Conservation (phyloP, 2,113 vertebrate species). For the Limnothrissa miodon region DNA sequence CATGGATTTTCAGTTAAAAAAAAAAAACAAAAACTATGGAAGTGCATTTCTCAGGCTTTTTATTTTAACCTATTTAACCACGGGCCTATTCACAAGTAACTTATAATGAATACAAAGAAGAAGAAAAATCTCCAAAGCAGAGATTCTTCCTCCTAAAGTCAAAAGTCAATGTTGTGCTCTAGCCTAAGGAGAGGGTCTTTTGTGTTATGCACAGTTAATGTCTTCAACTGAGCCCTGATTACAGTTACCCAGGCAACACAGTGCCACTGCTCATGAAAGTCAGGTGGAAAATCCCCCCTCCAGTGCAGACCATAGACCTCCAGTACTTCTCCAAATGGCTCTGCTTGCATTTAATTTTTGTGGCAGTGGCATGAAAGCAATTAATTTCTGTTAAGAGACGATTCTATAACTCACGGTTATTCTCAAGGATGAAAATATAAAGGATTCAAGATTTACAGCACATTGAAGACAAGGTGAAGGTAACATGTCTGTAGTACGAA, state of each 20-base stretch:
- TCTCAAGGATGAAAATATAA: background rate
- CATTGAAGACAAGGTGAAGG: background rate
- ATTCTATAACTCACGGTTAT: background rate
- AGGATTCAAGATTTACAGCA: background rate
- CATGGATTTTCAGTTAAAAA: background rate
- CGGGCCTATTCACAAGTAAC: background rate
- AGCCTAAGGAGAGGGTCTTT: constrained; percentile 7
- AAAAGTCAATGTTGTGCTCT: background rate
- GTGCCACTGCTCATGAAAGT: background rate
- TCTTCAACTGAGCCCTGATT: constrained; percentile 1
- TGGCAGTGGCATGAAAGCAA: background rate
- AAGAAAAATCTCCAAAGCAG: background rate
- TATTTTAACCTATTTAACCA: background rate
- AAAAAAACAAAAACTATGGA: background rate
- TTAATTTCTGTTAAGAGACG: background rate
- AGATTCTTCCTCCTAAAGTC: background rate
- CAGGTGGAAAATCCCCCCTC: background rate
- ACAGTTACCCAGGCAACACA: background rate
- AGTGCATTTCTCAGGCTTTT: background rate
- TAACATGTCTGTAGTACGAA: background rate
- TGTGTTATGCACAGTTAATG: background rate
- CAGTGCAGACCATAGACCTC: background rate
- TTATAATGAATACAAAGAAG: background rate
- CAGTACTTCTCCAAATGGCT: background rate
- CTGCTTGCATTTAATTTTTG: background rate